Base-by-base conservation (phyloP, 2,113 vertebrate genomes). In the Pontoporia blainvillei region DNA sequence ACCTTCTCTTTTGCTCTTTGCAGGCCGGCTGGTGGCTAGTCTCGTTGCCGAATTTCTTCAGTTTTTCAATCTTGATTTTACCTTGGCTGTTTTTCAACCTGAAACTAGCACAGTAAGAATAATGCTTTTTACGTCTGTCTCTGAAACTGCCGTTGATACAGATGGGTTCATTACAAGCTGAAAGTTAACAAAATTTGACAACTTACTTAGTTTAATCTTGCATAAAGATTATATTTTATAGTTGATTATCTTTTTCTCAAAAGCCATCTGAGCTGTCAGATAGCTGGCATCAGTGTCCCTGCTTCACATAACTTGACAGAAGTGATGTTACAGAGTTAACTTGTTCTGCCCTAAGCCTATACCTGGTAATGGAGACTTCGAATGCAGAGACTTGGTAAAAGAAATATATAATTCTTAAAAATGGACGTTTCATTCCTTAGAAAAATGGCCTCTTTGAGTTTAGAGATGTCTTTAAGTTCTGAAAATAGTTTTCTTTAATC, bases 41-140 rank as follows among this genome's bases (percentile, higher is more conserved):
- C 99, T 99, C 31, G 98, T 99, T 46, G 97, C 99, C 41, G 99
- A 99, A 98, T 99, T 99, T 97, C 99, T 99, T 66, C 99, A 99
- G 20, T 99, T 99, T 96, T 99, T 99, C 95, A 99, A 99, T 94
- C 98, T 99, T 92, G 99, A 99, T 98, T 99, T 99, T 98, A 99
- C 99, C 1, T 97, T 99, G 73, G 99, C 99, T 0, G 99, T 99
- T 72, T 99, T 99, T 96, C 99, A 99, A 79, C 99, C 99, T 5
- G 99, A 99, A 98, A 99, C 99, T 73, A 99, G 99, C 98, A 98
- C 98, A 71, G 99, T 99, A 98, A 98, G 99, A 89, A 64, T 62
- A 29, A 25, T 59, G 46, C 5, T 39, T 79, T 66, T 79, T 52
- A 17, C 1, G 6, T 82, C 7, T 90, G 0, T 29, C 31, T 85